phyloP scores from a whole-genome alignment of 2,797 vertebrate species.

The Rhinogobio ventralis region DNA sequence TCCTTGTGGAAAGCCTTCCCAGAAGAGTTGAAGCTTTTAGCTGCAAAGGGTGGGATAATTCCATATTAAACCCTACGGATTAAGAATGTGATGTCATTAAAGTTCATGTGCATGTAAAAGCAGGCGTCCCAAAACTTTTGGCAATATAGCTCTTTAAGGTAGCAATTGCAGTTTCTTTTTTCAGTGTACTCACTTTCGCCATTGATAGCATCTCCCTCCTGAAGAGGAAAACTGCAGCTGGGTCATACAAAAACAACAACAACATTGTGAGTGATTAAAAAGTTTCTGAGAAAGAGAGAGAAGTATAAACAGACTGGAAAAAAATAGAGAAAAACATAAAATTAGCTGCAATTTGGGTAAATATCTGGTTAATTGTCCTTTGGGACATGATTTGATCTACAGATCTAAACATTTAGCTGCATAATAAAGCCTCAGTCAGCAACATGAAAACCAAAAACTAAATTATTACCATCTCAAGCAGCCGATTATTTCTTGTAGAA shows the following conservation, averaged over 20 bases:
- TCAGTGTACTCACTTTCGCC: slow-evolving; percentile 78
- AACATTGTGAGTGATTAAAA: slow-evolving; percentile 73
- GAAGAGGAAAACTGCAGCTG: slow-evolving; percentile 83
- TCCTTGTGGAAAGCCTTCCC: no score
- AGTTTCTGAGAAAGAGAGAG: slow-evolving; percentile 79
- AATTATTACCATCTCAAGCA: slow-evolving; percentile 37
- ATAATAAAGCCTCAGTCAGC: slow-evolving; percentile 65
- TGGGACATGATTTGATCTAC: slow-evolving; percentile 78
- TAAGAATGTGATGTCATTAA: no score
- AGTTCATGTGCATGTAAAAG: no score
- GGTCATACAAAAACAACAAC: slow-evolving; percentile 65
- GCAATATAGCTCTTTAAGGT: background rate
- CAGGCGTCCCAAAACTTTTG: no score
- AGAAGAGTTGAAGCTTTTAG: no score
- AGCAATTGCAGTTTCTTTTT: background rate
- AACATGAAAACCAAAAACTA: slow-evolving; percentile 37
- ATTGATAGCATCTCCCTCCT: slow-evolving; percentile 89
- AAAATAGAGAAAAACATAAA: slow-evolving; percentile 81
- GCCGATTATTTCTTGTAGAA: slow-evolving; percentile 20
- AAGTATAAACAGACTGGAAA: slow-evolving; percentile 78
- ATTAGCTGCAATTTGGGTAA: slow-evolving; percentile 78
- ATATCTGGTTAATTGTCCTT: slow-evolving; percentile 78
- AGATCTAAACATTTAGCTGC: slow-evolving; percentile 70
- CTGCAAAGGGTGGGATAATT: no score
- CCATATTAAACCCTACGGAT: no score